Evolutionary conservation across 2,113 vertebrate genomes (phyloP), one percentile per base, ranked within the genome.

Genomic region (Haemorhous mexicanus): DNA sequence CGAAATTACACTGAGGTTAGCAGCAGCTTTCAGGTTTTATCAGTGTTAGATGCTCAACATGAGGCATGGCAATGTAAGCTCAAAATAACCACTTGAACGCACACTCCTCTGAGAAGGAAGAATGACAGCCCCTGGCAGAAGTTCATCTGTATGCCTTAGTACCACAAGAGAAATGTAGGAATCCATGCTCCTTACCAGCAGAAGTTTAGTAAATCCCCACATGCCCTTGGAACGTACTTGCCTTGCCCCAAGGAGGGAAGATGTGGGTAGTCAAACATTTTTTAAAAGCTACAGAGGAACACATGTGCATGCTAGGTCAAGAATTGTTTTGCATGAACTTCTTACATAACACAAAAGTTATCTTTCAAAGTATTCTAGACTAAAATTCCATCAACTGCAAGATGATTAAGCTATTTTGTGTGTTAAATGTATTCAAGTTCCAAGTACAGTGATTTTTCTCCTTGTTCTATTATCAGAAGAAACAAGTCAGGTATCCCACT

Each of bases 21-120:
- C 44, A 84, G 47, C 0, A 1, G 61, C 83, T 91, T 96, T 96
- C 94, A 84, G 68, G 61, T 91, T 92, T 84, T 89, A 95, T 89
- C 94, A 91, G 22, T 26, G 41, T 94, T 92, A 85, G 62, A 88
- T 91, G 85, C 32, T 93, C 68, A 90, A 41, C n/a, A 24, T 10
- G 37, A 92, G 91, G 70, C 46, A 53, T 32, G 66, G 74, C 46
- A 79, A 70, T 7, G 19, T 23, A 90, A 94, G 41, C 53, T 88
- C 79, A 87, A 96, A 94, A 91, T 90, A 96, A 84, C 83, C 83
- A 44, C 70, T 26, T 49, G 72, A 93, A 84, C 0, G 0, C 53
- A 75, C 32, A 30, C 46, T 94, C 61, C 75, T 73, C 46, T 43
- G 32, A 89, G 62, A 72, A 28, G 66, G 69, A 92, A 85, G 52